phyloP scores from a whole-genome alignment of 2,888 invertebrate species.

The Melikaiella ostensackeni region DNA sequence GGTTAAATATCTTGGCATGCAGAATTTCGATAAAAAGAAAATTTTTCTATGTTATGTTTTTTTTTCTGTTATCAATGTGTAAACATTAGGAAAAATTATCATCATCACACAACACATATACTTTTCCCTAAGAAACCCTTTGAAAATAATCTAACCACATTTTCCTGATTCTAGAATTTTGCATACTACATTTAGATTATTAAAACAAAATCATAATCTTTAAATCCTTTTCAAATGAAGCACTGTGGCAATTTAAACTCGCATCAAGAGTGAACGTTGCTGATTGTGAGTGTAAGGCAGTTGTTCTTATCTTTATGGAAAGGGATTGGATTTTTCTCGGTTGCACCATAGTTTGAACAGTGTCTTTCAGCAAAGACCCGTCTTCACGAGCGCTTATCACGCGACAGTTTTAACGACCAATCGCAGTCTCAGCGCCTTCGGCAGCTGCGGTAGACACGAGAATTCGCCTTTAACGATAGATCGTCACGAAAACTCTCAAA shows the following conservation, averaged over 20 bases:
- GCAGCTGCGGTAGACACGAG: conserved; percentile 51
- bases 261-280: not conserved
- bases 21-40: too few species aligned
- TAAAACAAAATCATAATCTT: not conserved
- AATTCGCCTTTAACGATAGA: conserved; percentile 59
- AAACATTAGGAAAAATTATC: too few species aligned
- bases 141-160: too few species aligned
- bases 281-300: not conserved
- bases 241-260: not conserved
- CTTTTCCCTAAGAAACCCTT: too few species aligned
- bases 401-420: conserved; percentile 58
- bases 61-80: too few species aligned
- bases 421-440: conserved; percentile 49
- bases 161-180: too few species aligned
- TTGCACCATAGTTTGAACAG: conserved; percentile 9
- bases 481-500: conserved; percentile 57
- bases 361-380: conserved; percentile 37
- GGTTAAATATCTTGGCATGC: too few species aligned
- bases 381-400: conserved; percentile 48
- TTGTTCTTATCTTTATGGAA: not conserved
- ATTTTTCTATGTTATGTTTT: too few species aligned
- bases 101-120: too few species aligned
- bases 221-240: not conserved
- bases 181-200: too few species aligned
- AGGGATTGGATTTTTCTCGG: not conserved